Evolutionary conservation across 2,888 invertebrate genomes (phyloP), one percentile per base, ranked within the genome.

Genomic region (Trichogramma evanescens): DNA sequence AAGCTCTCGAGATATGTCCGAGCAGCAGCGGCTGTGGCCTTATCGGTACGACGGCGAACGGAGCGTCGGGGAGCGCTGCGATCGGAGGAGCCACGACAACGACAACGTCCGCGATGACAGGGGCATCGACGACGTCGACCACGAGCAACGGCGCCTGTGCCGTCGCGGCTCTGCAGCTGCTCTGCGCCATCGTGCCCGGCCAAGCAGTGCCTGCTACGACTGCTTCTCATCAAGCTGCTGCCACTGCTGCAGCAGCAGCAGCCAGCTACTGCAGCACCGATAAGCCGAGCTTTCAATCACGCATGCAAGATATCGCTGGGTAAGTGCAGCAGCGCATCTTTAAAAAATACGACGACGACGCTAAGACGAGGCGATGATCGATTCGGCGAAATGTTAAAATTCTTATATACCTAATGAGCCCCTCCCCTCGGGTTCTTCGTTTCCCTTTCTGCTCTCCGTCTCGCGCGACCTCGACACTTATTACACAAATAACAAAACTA

Each of bases 251-350:
- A 13, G 13, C 13, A 13, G 13, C 13, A 13, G 13, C 13, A 13
- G 13, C 26, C 13, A 13, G 2, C 26, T 26, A 26, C 26, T 26
- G 26, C 26, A 26, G 26, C 44, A 78, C 79, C 66, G 79, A 78
- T 56, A 78, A 78, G 61, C 72, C 78, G 44, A 66, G 75, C 7
- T 74, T 76, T 53, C 76, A 76, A 62, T 70, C 73, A 62, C 77
- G 83, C 50, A 72, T 83, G 44, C 83, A 83, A 66, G 84, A 84
- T 70, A 79, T 83, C 58, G 78, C 82, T 50, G 83, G 83, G 84
- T 84, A 74, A 79, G 82, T 78, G 50, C 46, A 4, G 26, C 26
- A 26, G 26, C 26, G 26, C 26, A 26, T 26, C 26, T 26, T 3
- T 26, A 26, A 26, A 26, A 26, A 26, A 26, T 26, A 26, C 26